A percentile compares a stretch with the other conserved stretches of the same genome.
Evolutionary conservation across 2,797 vertebrate genomes (phyloP).

Genomic region (Cephalopachus bancanus): DNA sequence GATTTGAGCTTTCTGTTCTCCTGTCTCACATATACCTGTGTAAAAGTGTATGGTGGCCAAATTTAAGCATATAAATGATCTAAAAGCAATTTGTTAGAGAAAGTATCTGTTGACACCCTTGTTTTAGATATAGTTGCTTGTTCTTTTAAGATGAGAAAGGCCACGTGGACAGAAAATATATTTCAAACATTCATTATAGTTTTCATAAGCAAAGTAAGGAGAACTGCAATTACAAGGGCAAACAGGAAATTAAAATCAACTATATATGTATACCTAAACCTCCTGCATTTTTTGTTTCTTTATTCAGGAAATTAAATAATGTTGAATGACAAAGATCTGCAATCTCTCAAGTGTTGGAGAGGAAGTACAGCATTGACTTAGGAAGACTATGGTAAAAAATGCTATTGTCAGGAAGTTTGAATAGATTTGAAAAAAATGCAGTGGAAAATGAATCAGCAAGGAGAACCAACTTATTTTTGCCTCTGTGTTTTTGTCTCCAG

Average conservation of each 20-base stretch:
- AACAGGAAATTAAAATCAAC: constrained; percentile 74
- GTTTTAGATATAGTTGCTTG: constrained; percentile 3
- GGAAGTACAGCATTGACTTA: background rate
- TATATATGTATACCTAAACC: background rate
- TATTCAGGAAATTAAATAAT: constrained; percentile 75
- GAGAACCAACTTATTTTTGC: background rate
- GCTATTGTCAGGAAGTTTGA: background rate
- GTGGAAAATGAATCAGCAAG: background rate
- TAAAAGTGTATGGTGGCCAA: background rate
- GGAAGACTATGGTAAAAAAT: background rate
- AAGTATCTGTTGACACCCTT: background rate
- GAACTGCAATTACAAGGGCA: constrained; percentile 43
- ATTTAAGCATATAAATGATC: background rate
- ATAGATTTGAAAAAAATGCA: background rate
- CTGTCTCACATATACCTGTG: background rate
- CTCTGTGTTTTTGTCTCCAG: background rate
- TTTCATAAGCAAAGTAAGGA: constrained; percentile 59
- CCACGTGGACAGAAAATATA: constrained; percentile 3
- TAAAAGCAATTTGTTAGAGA: constrained; percentile 34
- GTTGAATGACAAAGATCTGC: constrained; percentile 15
- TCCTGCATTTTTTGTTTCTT: constrained; percentile 40
- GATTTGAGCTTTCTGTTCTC: background rate
- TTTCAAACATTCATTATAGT: constrained; percentile 38
- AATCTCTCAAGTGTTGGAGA: constrained; percentile 14
- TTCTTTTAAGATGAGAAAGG: constrained; percentile 31